Evolutionary conservation across 1,140 invertebrate species (phyloP), one percentile per base, ranked within the genome.

Genomic region (Aphaenogaster rudis): DNA sequence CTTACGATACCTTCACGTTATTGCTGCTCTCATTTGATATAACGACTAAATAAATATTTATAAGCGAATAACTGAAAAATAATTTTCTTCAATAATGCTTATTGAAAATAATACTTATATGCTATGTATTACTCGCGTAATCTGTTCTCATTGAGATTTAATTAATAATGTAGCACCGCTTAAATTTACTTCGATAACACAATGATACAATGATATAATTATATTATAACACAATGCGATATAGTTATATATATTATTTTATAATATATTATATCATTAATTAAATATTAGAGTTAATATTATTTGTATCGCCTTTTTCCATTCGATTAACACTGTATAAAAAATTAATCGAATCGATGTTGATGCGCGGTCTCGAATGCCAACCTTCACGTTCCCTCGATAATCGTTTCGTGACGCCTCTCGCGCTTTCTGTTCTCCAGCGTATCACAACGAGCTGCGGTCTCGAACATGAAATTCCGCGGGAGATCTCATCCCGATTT

Each of bases 401-500:
- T 82, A 50, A 59, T 82, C 52, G 8, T 45, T 77, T 71, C 63
- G 17, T 13, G 33, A 54, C 33, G 28, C 57, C 42, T 33, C 36
- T 57, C n/a, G 21, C 4, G 28, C 9, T 11, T n/a, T 59, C 33
- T 61, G 54, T 42, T 42, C 21, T 77, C 21, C 11, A 36, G 74
- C 15, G 5, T 61, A 15, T 52, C n/a, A 39, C 78, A 36, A 36
- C 7, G 61, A 52, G 21, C 36, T 21, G 48, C 50, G 48, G 54
- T 57, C 42, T 59, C 42, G 52, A n/a, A 72, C n/a, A 33, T 42
- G 39, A 28, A 72, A 72, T 72, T 82, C 39, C 28, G 64, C 33
- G 15, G 11, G 79, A 82, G 66, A 52, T 82, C 66, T 48, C 42
- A 82, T 36, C 54, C 67, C 80, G 52, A 82, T 82, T 82, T 82